These are phyloP conservation scores for Phrixothrix hirtus DNA, from an alignment of 2,888 invertebrate genomes.

Conservation along the genomic window DNA sequence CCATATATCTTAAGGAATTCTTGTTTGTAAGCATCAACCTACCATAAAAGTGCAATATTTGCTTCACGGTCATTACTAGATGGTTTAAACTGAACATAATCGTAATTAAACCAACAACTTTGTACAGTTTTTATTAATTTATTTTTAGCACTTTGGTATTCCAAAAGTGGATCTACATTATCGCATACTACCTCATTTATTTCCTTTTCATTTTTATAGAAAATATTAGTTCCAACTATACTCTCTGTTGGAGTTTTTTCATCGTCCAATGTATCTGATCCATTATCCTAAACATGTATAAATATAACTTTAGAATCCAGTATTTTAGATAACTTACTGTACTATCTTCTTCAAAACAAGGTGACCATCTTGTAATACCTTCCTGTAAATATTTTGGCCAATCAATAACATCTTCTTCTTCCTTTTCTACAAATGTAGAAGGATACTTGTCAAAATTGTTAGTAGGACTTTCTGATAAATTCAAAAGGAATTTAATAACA, in stretches of 20 bases:
- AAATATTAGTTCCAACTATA: no score
- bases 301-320: no score
- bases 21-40: conserved; percentile 17
- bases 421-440: background rate
- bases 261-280: conserved; percentile 2
- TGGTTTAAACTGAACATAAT: conserved; percentile 41
- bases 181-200: background rate
- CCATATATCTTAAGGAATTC: background rate
- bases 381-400: conserved; percentile 59
- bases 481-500: conserved; percentile 48
- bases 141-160: conserved; percentile 19
- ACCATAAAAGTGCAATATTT: conserved; percentile 50
- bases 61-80: conserved; percentile 45
- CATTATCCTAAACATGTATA: conserved; percentile 8
- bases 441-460: conserved; percentile 45
- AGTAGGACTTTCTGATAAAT: conserved; percentile 50
- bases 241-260: no score
- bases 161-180: background rate
- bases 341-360: conserved; percentile 45
- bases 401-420: conserved; percentile 55
- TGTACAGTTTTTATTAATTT: conserved; percentile 45
- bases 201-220: background rate
- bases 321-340: conserved; percentile 51
- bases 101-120: conserved; percentile 47
- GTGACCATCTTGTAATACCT: conserved; percentile 53